Conservation (phyloP, 2,797 vertebrate genomes). For the Eutrigla gurnardus region DNA sequence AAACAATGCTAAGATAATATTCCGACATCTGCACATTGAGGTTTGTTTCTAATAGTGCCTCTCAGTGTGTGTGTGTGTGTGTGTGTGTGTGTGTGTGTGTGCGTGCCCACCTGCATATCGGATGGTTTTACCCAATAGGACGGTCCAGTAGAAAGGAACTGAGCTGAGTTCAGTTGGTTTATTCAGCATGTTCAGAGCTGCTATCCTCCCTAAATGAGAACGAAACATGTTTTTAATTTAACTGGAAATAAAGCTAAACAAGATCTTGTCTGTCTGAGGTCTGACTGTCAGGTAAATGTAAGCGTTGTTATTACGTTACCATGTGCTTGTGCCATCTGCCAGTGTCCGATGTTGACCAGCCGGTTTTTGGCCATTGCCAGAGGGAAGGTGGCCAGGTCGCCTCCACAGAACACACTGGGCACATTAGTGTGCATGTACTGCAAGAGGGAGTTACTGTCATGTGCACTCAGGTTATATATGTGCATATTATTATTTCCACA, state of each 20-base stretch:
- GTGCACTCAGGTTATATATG: not conserved
- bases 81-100: not conserved
- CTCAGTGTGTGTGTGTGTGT: conserved; percentile 13
- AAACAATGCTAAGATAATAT: not conserved
- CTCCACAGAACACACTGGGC: conserved; percentile 84
- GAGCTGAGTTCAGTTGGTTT: conserved; percentile 78
- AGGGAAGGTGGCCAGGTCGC: conserved; percentile 88
- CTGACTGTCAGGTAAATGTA: too few species aligned
- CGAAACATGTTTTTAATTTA: not conserved
- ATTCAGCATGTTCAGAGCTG: conserved; percentile 87
- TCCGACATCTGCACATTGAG: not conserved
- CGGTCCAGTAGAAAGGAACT: conserved; percentile 91
- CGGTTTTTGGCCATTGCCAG: conserved; percentile 79
- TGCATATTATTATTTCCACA: not conserved
- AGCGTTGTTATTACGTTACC: conserved; percentile 73
- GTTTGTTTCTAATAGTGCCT: not conserved
- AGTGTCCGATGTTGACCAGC: conserved; percentile 84
- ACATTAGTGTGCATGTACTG: conserved; percentile 88
- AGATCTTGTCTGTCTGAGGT: not conserved
- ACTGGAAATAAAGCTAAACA: not conserved
- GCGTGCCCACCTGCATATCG: conserved; percentile 84
- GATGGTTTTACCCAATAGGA: conserved; percentile 84
- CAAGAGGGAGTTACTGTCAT: conserved; percentile 14
- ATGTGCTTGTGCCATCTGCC: conserved; percentile 89
- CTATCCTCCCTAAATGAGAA: conserved; percentile 80